Percentiles rank a stretch among this genome's conserved stretches.
phyloP scores from a whole-genome alignment of 2,888 invertebrate genomes.

The Opisthograptis luteolata region DNA sequence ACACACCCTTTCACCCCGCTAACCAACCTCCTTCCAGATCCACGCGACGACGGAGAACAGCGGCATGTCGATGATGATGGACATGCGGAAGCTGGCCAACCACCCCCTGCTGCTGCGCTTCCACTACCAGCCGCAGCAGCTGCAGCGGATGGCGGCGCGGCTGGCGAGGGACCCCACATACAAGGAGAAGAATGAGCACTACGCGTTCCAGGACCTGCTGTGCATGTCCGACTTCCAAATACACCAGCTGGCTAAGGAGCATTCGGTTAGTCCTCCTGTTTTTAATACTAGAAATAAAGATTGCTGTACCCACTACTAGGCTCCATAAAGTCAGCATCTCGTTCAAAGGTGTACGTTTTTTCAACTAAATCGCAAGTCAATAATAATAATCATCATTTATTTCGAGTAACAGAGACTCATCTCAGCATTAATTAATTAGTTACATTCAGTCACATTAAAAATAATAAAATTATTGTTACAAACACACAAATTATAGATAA shows the following conservation, averaged over 20 bases:
- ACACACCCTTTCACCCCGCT: too few relatives aligned
- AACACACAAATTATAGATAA: too few relatives aligned
- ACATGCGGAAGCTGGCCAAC: constrained; percentile 96
- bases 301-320: too few relatives aligned
- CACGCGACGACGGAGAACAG: constrained; percentile 84
- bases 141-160: constrained; percentile 87
- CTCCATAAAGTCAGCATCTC: too few relatives aligned
- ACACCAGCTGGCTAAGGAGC: constrained; percentile 88
- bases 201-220: constrained; percentile 93
- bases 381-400: too few relatives aligned
- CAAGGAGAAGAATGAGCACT: constrained; percentile 90
- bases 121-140: constrained; percentile 87
- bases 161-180: constrained; percentile 87
- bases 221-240: constrained; percentile 97
- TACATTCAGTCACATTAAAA: too few relatives aligned
- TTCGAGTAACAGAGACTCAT: too few relatives aligned
- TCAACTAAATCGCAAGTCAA: too few relatives aligned
- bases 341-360: too few relatives aligned
- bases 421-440: too few relatives aligned
- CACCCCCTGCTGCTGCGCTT: constrained; percentile 94
- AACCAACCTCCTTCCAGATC: constrained; percentile 62
- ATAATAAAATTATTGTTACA: too few relatives aligned
- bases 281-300: too few relatives aligned
- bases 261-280: constrained; percentile 80
- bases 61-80: constrained; percentile 94